Evolutionary conservation across 2,113 vertebrate genomes (phyloP).

Genomic region (Psephotus haematonotus): DNA sequence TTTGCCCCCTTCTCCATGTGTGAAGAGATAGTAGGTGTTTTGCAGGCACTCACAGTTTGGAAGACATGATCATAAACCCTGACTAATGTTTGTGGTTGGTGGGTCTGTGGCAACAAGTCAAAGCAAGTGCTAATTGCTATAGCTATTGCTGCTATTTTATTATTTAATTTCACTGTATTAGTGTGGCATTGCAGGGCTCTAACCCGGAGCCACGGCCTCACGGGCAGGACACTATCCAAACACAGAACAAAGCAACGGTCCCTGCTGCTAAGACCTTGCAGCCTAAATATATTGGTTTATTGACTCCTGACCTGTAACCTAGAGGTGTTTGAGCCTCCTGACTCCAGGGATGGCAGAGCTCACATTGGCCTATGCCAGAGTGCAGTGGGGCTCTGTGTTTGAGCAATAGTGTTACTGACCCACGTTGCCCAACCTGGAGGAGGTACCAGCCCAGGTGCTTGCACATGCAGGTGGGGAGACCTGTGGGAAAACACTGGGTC

Average conservation of each 20-base stretch:
- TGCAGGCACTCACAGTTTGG: conserved; percentile 21
- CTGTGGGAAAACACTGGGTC: background rate
- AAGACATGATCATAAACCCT: conserved; percentile 25
- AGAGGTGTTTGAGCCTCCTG: background rate
- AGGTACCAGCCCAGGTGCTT: background rate
- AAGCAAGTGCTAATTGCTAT: conserved; percentile 47
- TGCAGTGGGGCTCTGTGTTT: background rate
- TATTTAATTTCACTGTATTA: conserved; percentile 53
- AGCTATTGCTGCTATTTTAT: conserved; percentile 51
- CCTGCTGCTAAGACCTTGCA: background rate
- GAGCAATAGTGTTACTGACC: conserved; percentile 22
- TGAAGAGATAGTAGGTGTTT: conserved; percentile 30
- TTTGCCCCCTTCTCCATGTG: background rate
- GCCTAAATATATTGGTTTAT: background rate
- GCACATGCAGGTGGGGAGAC: background rate
- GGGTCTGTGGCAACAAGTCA: conserved; percentile 54
- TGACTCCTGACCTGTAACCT: background rate
- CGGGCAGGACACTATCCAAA: background rate
- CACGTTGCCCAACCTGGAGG: conserved; percentile 5
- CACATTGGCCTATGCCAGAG: background rate
- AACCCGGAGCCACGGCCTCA: background rate
- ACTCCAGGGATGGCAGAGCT: background rate
- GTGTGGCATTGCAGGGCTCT: conserved; percentile 30
- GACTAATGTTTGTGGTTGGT: conserved; percentile 60
- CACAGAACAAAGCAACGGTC: conserved; percentile 32